Evolutionary conservation across 2,888 invertebrate genomes (phyloP), one percentile per base, ranked within the genome.

Genomic region (Cheilosia grossa): DNA sequence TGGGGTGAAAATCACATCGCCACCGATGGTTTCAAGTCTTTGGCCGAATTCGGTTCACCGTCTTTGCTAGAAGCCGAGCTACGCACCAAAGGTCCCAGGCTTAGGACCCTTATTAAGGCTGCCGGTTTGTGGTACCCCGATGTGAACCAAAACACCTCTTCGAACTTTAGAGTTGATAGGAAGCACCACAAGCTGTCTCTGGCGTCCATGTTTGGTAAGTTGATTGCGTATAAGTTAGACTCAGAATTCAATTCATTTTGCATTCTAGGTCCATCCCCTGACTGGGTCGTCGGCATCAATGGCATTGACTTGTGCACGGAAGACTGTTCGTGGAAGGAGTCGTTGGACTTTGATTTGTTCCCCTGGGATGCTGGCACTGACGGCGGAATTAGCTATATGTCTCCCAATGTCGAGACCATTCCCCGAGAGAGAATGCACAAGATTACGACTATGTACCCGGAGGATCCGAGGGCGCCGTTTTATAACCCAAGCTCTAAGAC

Each of bases 351-450:
- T 51, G 97, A 98, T 92, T 93, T 99, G 37, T 96, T 94, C 90
- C 98, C 99, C 0, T 98, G 97, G 93, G 99, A 99, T 93, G 98
- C 98, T 1, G 99, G 99, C 49, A 98, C 98, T 0, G 99, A 99
- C 90, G 94, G 94, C 89, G 99, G 99, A 15, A 95, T 98, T 72
- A 95, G 97, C 0, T 99, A 99, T 89, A 95, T 96, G 96, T 96
- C 97, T 0, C 95, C 96, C 0, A 97, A 97, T 91, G 90, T 94
- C 0, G 96, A 96, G 89, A 95, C 96, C 0, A 92, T 93, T 9
- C 97, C 97, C 0, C 95, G 95, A 78, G 97, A 98, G 91, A 94
- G 94, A 87, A 98, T 99, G 93, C 95, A 95, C 89, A 94, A 95
- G 80, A 98, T 99, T 88, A 98, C 98, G 0, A 95, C 96, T 2